A percentile compares a stretch with the other conserved stretches of the same genome.
These are phyloP conservation scores for Drosophila tani DNA, from an alignment of 1,140 invertebrate genomes.

Conservation along the genomic window DNA sequence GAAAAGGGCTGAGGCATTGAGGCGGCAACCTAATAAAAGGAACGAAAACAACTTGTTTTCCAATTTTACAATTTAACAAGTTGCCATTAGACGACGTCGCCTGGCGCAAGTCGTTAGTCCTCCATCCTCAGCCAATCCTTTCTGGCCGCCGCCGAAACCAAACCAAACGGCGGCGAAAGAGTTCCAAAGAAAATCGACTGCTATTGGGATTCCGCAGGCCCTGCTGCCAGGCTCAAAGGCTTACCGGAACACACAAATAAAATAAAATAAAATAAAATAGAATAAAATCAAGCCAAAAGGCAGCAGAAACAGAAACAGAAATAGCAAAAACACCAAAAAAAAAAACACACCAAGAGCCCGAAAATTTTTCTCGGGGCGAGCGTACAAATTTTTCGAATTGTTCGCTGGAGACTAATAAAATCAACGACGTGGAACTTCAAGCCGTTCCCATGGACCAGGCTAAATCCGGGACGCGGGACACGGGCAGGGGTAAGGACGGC, in stretches of 20 bases:
- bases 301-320: conserved; percentile 43
- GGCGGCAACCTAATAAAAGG: conserved; percentile 83
- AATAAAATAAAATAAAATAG: conserved; percentile 31
- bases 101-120: conserved; percentile 65
- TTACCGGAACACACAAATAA: conserved; percentile 51
- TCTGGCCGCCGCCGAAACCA: conserved; percentile 42
- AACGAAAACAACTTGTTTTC: conserved; percentile 84
- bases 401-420: conserved; percentile 85
- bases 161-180: conserved; percentile 50
- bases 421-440: conserved; percentile 85
- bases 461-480: background rate
- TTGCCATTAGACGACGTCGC: conserved; percentile 73
- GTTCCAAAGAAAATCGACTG: conserved; percentile 81
- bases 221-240: conserved; percentile 50
- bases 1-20: conserved; percentile 52
- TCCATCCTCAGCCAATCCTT: conserved; percentile 60
- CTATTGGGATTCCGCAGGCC: conserved; percentile 75
- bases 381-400: conserved; percentile 84
- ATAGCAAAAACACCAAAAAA: conserved; percentile 28
- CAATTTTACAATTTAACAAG: conserved; percentile 85
- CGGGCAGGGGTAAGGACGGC: background rate
- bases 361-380: conserved; percentile 71
- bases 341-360: conserved; percentile 30
- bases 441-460: conserved; percentile 77
- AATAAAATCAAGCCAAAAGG: conserved; percentile 50